These are phyloP conservation scores for Acrocephalus arundinaceus DNA, from an alignment of 2,113 vertebrate species.

Conservation along the genomic window DNA sequence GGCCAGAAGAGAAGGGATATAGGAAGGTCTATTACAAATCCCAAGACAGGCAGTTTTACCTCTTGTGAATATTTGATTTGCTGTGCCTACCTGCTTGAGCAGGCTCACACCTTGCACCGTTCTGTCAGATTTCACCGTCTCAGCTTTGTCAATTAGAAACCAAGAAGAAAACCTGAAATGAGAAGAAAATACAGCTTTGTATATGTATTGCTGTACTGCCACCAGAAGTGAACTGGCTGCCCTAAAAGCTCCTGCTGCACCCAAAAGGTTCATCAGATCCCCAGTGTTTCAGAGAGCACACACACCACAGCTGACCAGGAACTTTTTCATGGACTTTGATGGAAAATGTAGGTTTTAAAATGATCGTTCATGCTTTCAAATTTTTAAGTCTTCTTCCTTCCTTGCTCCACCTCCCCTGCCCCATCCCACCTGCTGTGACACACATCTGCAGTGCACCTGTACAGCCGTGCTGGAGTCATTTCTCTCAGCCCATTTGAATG, in stretches of 20 bases:
- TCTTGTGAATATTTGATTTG: background rate
- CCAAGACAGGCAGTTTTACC: background rate
- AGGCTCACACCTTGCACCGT: conserved; percentile 19
- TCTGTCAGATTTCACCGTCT: background rate
- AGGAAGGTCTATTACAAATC: background rate
- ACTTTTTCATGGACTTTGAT: background rate
- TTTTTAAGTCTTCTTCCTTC: background rate
- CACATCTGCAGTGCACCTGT: background rate
- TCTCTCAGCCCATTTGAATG: background rate
- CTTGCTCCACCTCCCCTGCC: background rate
- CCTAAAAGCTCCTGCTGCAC: background rate
- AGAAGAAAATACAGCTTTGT: conserved; percentile 29
- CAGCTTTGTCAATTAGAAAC: conserved; percentile 45
- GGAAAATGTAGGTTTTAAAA: background rate
- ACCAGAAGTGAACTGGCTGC: background rate
- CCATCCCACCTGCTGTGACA: background rate
- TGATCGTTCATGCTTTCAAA: background rate
- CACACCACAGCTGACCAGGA: background rate
- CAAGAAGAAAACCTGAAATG: conserved; percentile 67
- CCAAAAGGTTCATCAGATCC: background rate
- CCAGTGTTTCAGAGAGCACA: background rate
- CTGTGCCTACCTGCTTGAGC: conserved; percentile 60
- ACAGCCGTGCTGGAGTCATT: background rate
- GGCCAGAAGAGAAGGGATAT: background rate
- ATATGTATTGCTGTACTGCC: no score